Evolutionary conservation across 2,888 invertebrate species (phyloP), one percentile per base, ranked within the genome.

Genomic region (Drosophila koepferae): DNA sequence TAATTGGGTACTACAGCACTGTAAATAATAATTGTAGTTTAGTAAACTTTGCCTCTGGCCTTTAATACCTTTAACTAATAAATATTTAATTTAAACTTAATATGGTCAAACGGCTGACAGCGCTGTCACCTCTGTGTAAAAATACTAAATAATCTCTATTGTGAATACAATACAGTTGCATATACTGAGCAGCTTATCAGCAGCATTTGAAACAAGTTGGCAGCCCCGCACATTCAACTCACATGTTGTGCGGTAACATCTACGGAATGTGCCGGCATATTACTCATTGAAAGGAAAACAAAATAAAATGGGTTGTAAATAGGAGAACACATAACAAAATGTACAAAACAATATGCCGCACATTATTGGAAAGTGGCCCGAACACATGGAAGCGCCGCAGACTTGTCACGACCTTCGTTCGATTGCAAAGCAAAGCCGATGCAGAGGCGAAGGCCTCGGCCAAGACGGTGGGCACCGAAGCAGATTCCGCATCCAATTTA

Each of bases 201-300:
- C 5, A 6, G 4, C 0, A 18, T 4, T 41, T 31, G 0, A 43
- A 46, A 18, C 34, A 1, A 64, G 59, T 48, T 79, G 79, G 66
- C 74, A 79, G 36, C 49, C 9, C 48, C 5, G 14, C 0, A 20
- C 14, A 43, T 38, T 43, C 2, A 20, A 36, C 72, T 67, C 80
- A 81, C 80, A 80, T 80, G 75, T 80, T 83, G 81, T 81, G 80
- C 82, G 82, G 81, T 82, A 82, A 82, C 82, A 80, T 70, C 71
- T 41, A 62, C 58, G 55, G 49, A 71, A 63, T 48, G 56, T 67
- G 79, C 78, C 79, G 81, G 81, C 46, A 60, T 49, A 64, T 59
- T 63, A 62, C 3, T 14, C 38, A 10, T 48, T 61, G 23, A 66
- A 28, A n/a, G 16, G 12, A 41, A 44, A 60, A 44, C 34, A 28